Conservation (phyloP, 2,888 invertebrate species). For the Andrena flavipes region DNA sequence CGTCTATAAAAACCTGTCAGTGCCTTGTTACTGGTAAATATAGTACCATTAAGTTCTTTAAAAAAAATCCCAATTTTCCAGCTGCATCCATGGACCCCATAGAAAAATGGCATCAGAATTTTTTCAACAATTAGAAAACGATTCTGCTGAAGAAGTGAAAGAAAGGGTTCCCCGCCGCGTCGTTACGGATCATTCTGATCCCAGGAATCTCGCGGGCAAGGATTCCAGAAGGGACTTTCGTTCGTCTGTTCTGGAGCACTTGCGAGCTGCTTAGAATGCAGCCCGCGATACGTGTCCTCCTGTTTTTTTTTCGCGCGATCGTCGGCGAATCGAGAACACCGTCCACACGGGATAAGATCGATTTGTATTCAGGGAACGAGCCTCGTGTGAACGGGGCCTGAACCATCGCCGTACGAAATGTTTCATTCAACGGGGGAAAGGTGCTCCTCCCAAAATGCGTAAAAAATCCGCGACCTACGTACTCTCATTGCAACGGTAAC, state of each 20-base stretch:
- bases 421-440: conserved; percentile 72
- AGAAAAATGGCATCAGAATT: too few relatives aligned
- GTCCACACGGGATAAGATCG: conserved; percentile 40
- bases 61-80: too few relatives aligned
- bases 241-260: conserved; percentile 19
- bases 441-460: conserved; percentile 49
- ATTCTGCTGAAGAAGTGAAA: too few relatives aligned
- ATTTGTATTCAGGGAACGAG: conserved; percentile 67
- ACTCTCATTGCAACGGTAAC: too few relatives aligned
- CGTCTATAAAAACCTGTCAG: background rate
- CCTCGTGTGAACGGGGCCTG: conserved; percentile 57
- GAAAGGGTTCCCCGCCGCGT: background rate
- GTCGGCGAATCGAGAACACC: conserved; percentile 50
- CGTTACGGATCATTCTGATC: too few relatives aligned
- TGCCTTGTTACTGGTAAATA: background rate
- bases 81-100: too few relatives aligned
- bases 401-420: conserved; percentile 58
- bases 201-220: background rate
- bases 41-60: background rate
- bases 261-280: conserved; percentile 23
- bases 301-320: conserved; percentile 55
- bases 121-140: too few relatives aligned
- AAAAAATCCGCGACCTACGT: background rate
- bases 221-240: background rate
- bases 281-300: conserved; percentile 19